Percentiles rank a stretch among this genome's conserved stretches.
Evolutionary conservation across 92 coral and sea anemone genomes (phyloP).

Genomic region (Palythoa grandis): DNA sequence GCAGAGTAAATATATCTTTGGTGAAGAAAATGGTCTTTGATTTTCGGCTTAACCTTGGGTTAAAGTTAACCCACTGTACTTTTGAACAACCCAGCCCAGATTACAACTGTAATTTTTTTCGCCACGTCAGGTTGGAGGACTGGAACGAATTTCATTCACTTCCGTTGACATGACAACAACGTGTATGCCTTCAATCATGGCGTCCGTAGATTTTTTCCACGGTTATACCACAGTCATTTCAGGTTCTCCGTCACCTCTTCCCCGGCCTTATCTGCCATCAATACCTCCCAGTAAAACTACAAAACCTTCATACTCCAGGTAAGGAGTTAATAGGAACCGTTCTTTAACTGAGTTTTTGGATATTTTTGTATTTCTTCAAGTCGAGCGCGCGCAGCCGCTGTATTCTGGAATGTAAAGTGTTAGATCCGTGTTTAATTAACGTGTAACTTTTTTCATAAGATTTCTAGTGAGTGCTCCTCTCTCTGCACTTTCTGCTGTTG

Average conservation of each 20-base stretch:
- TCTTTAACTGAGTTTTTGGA: neutral
- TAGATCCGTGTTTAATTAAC: neutral
- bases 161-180: conserved; percentile 63
- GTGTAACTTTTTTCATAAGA: conserved; percentile 38
- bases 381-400: neutral
- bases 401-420: conserved; percentile 48
- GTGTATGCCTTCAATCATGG: conserved; percentile 57
- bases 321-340: neutral
- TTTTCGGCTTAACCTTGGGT: too few species aligned
- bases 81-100: too few species aligned
- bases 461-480: conserved; percentile 89
- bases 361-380: neutral
- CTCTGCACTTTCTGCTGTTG: conserved; percentile 88
- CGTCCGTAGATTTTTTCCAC: conserved; percentile 75
- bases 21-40: too few species aligned
- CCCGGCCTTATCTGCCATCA: conserved; percentile 95
- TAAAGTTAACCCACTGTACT: too few species aligned
- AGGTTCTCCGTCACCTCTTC: conserved; percentile 95
- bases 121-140: neutral
- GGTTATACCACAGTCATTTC: conserved; percentile 59
- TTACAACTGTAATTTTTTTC: too few species aligned
- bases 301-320: conserved; percentile 93
- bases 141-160: conserved; percentile 35
- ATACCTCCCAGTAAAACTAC: conserved; percentile 87
- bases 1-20: too few species aligned